Evolutionary conservation across 2,113 vertebrate genomes (phyloP).

Genomic region (Calyptommatus sinebrachiatus): DNA sequence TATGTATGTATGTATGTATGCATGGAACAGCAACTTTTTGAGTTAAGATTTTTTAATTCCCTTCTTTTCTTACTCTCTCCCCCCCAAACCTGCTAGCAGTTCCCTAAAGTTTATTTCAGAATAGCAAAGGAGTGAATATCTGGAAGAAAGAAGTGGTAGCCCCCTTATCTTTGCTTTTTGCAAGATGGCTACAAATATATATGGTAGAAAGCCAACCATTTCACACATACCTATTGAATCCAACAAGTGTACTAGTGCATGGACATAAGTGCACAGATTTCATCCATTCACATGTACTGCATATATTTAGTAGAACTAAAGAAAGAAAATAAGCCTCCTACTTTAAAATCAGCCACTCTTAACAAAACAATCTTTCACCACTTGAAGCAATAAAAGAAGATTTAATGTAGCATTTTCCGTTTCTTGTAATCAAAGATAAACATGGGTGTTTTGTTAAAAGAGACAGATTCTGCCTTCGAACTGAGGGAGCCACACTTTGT

Average conservation of each 20-base stretch:
- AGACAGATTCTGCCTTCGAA: conserved; percentile 45
- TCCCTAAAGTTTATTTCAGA: conserved; percentile 78
- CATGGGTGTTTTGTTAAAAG: not conserved
- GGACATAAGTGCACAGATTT: no score
- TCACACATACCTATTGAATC: conserved; percentile 79
- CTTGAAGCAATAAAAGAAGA: not conserved
- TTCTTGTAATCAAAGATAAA: conserved; percentile 9
- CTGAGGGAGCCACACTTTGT: conserved; percentile 58
- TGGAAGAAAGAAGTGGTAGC: conserved; percentile 65
- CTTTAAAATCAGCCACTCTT: conserved; percentile 50
- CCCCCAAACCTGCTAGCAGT: conserved; percentile 70
- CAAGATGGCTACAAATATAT: conserved; percentile 79
- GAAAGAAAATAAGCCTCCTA: conserved; percentile 34
- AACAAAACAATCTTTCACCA: not conserved
- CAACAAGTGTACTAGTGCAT: conserved; percentile 47
- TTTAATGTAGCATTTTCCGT: conserved; percentile 11
- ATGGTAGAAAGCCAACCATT: conserved; percentile 75
- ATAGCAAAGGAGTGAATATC: conserved; percentile 77
- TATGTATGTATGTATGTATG: not conserved
- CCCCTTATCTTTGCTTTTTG: conserved; percentile 74
- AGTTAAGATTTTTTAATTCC: conserved; percentile 58
- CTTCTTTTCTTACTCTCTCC: conserved; percentile 3
- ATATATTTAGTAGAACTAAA: conserved; percentile 60
- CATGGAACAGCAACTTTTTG: not conserved
- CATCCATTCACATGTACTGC: conserved; percentile 34